phyloP scores from a whole-genome alignment of 2,797 vertebrate species.

The Channallabes apus region DNA sequence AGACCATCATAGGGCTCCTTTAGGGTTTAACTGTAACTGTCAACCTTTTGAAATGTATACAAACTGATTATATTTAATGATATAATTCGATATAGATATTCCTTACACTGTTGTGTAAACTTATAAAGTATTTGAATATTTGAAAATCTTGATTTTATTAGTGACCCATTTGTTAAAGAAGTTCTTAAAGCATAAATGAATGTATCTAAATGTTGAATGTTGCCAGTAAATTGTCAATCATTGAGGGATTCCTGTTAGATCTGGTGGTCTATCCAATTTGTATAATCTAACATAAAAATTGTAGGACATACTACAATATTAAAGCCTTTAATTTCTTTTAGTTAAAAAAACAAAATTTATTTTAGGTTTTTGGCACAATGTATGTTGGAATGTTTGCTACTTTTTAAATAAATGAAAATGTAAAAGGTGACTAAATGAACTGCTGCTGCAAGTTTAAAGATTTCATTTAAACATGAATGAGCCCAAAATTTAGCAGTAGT shows the following conservation, averaged over 20 bases:
- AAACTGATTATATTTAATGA: neutral
- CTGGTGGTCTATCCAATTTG: neutral
- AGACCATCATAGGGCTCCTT: neutral
- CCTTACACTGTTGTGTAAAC: neutral
- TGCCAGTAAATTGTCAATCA: neutral
- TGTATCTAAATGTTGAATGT: neutral
- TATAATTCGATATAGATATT: neutral
- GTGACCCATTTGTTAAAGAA: neutral
- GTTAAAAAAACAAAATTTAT: neutral
- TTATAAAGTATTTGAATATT: neutral
- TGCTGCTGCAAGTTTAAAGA: conserved; percentile 39
- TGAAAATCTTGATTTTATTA: neutral
- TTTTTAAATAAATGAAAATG: neutral
- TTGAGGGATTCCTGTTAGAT: neutral
- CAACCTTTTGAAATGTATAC: neutral
- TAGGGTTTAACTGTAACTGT: neutral
- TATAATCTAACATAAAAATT: neutral
- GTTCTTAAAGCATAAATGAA: neutral
- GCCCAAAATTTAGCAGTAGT: neutral
- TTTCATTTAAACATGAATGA: neutral
- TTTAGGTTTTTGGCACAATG: conserved; percentile 28
- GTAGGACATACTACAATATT: neutral
- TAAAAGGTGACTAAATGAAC: conserved; percentile 34
- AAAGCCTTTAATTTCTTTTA: neutral
- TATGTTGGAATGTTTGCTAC: conserved; percentile 36